These are phyloP conservation scores for Pelodytes ibericus DNA, from an alignment of 2,797 vertebrate species.

Conservation along the genomic window DNA sequence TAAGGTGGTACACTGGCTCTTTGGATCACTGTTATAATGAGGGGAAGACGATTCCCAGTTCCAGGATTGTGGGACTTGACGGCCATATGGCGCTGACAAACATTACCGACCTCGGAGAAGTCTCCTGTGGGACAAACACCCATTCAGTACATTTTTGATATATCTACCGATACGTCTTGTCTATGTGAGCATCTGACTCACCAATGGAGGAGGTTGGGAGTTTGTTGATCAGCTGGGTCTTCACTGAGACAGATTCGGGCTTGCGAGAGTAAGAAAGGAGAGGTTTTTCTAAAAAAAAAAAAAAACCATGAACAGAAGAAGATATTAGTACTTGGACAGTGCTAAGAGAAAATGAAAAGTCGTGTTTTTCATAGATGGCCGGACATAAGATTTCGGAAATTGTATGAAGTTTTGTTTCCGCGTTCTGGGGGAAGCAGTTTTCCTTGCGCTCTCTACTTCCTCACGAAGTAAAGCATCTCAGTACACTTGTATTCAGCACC, in stretches of 20 bases:
- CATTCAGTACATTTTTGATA: no score
- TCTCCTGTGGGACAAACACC: constrained; percentile 31
- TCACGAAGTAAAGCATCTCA: no score
- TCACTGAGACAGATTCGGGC: constrained; percentile 30
- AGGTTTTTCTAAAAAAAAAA: constrained; percentile 15
- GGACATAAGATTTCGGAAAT: no score
- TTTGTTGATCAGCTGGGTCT: constrained; percentile 45
- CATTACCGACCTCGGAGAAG: constrained; percentile 14
- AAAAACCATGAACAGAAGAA: no score
- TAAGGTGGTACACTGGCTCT: neutral
- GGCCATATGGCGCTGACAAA: constrained; percentile 27
- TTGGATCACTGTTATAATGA: constrained; percentile 48
- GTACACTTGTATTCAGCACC: no score
- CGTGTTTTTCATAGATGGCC: no score
- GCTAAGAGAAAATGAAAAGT: no score
- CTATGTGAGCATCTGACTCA: constrained; percentile 8
- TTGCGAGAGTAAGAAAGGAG: constrained; percentile 17
- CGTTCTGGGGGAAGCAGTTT: no score
- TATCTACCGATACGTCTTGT: no score
- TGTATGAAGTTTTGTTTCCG: no score
- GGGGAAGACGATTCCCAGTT: constrained; percentile 41
- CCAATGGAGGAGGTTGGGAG: constrained; percentile 43
- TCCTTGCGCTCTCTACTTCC: no score
- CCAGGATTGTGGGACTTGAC: constrained; percentile 17
- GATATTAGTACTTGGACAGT: no score